A percentile compares a stretch with the other conserved stretches of the same genome.
phyloP scores from a whole-genome alignment of 2,888 invertebrate species.

The Creontiades dilutus region DNA sequence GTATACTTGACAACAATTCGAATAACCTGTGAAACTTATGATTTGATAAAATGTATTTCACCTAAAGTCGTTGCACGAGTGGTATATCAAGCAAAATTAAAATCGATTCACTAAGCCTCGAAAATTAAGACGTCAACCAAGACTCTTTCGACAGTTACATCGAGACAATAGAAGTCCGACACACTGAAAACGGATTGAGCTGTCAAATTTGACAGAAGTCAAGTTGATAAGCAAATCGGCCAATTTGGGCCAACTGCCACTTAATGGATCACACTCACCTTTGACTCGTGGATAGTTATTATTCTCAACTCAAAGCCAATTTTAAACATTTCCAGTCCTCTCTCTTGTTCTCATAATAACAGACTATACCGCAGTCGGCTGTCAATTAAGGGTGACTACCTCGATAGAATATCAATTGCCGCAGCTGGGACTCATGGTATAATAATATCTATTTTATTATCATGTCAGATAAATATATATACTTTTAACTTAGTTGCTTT shows the following conservation, averaged over 20 bases:
- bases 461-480: neutral
- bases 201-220: no score
- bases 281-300: neutral
- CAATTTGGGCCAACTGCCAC: slow-evolving; percentile 9
- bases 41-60: no score
- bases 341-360: neutral
- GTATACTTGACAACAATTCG: no score
- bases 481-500: neutral
- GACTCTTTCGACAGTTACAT: no score
- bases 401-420: neutral
- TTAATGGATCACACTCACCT: slow-evolving; percentile 21
- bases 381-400: neutral
- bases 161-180: no score
- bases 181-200: neutral
- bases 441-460: neutral
- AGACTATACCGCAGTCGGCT: neutral
- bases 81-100: no score
- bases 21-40: no score
- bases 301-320: neutral
- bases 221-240: neutral
- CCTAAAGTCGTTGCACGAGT: no score
- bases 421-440: neutral
- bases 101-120: no score
- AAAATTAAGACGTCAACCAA: no score
- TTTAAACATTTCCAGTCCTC: slow-evolving; percentile 8